These are phyloP conservation scores for Phylloscopus trochiloides DNA, from an alignment of 2,113 vertebrate species.

Conservation along the genomic window DNA sequence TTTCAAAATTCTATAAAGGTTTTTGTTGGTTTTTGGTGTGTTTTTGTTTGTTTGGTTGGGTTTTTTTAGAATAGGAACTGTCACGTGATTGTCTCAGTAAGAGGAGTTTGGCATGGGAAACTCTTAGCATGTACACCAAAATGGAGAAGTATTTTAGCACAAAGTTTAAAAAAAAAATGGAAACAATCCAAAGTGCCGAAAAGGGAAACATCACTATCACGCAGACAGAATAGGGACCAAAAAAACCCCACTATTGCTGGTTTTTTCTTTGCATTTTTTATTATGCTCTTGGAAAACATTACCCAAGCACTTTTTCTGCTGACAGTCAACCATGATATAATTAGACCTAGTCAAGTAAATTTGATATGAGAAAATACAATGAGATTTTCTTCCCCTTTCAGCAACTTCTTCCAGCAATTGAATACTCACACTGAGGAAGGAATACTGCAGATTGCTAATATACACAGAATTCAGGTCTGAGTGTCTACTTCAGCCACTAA, in stretches of 20 bases:
- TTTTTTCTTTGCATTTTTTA: neutral
- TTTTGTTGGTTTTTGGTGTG: no score
- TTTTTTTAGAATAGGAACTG: neutral
- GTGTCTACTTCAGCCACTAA: neutral
- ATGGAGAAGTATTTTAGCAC: neutral
- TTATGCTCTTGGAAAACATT: neutral
- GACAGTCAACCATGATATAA: neutral
- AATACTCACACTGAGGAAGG: neutral
- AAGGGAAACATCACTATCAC: neutral
- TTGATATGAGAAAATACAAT: slow-evolving; percentile 33
- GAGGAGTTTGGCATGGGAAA: neutral
- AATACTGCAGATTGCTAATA: neutral
- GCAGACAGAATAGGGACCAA: neutral
- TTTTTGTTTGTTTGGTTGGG: neutral
- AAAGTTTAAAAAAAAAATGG: neutral
- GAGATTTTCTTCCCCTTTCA: slow-evolving; percentile 39
- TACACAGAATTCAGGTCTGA: neutral
- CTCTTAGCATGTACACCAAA: neutral
- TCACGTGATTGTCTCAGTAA: neutral
- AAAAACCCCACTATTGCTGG: fast-evolving
- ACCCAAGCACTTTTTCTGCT: slow-evolving; percentile 42
- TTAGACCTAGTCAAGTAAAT: slow-evolving; percentile 40
- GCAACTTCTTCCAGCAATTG: slow-evolving; percentile 15
- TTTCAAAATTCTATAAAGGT: neutral
- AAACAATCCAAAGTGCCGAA: neutral